Evolutionary conservation across 2,797 vertebrate genomes (phyloP).

Genomic region (Oryzias dopingdopingensis): DNA sequence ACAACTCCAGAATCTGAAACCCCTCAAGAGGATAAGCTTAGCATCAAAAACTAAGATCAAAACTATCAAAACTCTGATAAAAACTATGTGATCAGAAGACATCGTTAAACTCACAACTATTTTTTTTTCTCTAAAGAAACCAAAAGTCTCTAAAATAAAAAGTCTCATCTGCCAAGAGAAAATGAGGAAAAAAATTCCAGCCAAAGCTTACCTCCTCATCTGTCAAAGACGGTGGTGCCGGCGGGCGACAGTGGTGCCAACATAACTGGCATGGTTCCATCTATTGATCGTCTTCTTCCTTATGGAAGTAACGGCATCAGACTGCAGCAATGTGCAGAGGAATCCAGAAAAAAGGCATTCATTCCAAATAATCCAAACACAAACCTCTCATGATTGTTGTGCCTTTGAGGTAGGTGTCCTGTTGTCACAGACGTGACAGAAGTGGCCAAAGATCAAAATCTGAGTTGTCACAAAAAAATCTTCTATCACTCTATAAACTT

Average conservation of each 20-base stretch:
- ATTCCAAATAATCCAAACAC: too few species aligned
- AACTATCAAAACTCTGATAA: too few species aligned
- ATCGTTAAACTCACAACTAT: not conserved
- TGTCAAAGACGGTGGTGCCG: constrained; percentile 6
- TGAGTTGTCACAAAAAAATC: too few species aligned
- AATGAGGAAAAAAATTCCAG: not conserved
- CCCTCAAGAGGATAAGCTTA: too few species aligned
- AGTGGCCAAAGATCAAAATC: too few species aligned
- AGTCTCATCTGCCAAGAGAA: not conserved
- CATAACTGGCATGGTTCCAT: constrained; percentile 7
- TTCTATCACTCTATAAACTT: too few species aligned
- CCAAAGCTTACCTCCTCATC: not conserved
- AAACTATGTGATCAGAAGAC: not conserved
- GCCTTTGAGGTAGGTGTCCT: too few species aligned
- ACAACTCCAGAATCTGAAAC: too few species aligned
- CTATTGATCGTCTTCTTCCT: constrained; percentile 1
- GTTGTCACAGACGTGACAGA: too few species aligned
- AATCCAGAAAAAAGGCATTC: constrained; percentile 3
- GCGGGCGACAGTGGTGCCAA: not conserved
- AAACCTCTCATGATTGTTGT: too few species aligned
- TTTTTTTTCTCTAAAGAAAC: not conserved
- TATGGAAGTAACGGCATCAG: constrained; percentile 10
- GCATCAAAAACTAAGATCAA: too few species aligned
- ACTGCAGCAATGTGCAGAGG: not conserved
- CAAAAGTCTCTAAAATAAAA: not conserved